Percentiles rank a stretch among this genome's conserved stretches.
phyloP scores from a whole-genome alignment of 2,797 vertebrate genomes.

The Trachops cirrhosus region DNA sequence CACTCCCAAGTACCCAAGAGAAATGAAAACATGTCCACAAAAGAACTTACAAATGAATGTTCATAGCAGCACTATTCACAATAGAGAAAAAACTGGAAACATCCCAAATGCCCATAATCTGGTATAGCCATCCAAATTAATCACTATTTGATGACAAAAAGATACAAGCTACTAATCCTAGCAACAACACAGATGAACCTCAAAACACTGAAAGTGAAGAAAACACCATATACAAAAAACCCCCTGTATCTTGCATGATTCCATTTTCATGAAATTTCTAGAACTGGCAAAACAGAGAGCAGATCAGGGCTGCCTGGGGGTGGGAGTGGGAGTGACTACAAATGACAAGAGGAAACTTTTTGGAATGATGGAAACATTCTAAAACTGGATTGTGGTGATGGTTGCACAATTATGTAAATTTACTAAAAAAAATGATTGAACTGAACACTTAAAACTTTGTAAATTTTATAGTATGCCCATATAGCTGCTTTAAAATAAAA shows the following conservation, averaged over 20 bases:
- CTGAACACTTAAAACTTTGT: neutral
- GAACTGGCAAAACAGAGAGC: neutral
- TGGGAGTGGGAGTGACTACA: neutral
- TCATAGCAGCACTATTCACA: neutral
- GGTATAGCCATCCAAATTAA: neutral
- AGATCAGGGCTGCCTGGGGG: neutral
- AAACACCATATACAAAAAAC: neutral
- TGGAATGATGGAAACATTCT: neutral
- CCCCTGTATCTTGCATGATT: neutral
- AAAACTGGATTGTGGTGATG: neutral
- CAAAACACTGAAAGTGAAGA: neutral
- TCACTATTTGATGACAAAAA: neutral
- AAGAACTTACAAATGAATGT: neutral
- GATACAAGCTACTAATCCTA: neutral
- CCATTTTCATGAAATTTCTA: constrained; percentile 17
- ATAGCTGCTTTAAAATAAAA: neutral
- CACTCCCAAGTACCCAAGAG: neutral
- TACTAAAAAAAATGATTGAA: neutral
- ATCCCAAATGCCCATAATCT: neutral
- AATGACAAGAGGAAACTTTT: neutral
- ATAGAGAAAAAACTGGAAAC: neutral
- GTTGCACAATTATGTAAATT: neutral
- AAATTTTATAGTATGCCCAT: neutral
- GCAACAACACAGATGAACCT: neutral
- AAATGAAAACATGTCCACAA: neutral